Evolutionary conservation across 2,113 vertebrate species (phyloP).

Genomic region (Lepus americanus): DNA sequence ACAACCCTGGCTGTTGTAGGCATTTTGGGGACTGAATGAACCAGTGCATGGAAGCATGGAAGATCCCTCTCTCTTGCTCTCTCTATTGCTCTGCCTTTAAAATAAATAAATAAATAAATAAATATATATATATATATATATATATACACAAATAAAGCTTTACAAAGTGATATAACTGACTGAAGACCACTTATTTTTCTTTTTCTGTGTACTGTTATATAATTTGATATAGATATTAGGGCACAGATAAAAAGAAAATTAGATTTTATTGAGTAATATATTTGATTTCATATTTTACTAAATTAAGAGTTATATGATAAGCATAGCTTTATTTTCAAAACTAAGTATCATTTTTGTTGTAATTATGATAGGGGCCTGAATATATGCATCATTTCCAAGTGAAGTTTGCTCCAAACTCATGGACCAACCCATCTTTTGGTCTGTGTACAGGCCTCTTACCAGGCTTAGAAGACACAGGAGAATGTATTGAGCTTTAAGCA

Average conservation of each 20-base stretch:
- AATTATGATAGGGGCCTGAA: constrained; percentile 64
- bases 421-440: constrained; percentile 37
- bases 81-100: too few species aligned
- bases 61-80: too few species aligned
- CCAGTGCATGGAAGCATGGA: too few species aligned
- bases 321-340: constrained; percentile 83
- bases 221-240: constrained; percentile 14
- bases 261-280: not conserved
- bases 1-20: too few species aligned
- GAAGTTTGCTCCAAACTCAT: constrained; percentile 44
- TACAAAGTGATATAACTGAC: not conserved
- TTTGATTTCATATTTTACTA: constrained; percentile 39
- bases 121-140: too few species aligned
- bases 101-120: too few species aligned
- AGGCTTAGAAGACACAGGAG: not conserved
- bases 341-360: constrained; percentile 75
- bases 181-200: not conserved
- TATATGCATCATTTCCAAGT: constrained; percentile 75
- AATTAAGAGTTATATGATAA: constrained; percentile 80
- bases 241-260: not conserved
- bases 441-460: constrained; percentile 55
- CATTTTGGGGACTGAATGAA: too few species aligned
- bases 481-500: not conserved
- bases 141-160: too few species aligned
- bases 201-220: not conserved